Evolutionary conservation across 2,888 invertebrate genomes (phyloP).

Genomic region (Cremastobaeus sp.): DNA sequence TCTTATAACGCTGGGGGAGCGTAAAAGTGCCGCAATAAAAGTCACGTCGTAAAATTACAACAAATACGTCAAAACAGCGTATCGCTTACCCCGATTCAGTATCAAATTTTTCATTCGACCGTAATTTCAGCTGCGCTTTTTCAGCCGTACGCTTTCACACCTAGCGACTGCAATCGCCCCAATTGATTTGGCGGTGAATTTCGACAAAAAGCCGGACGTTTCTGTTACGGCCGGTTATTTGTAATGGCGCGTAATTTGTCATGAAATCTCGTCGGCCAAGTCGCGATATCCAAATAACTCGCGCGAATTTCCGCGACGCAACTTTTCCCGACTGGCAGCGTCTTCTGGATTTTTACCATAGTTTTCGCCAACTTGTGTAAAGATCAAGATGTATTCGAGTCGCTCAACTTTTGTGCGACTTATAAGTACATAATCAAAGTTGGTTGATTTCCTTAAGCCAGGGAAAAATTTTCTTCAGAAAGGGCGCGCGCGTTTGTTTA

Average conservation of each 20-base stretch:
- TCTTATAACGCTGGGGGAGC: constrained; percentile 21
- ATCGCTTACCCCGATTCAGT: constrained; percentile 9
- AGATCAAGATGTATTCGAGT: constrained; percentile 42
- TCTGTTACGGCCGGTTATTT: neutral
- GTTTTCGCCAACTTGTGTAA: constrained; percentile 29
- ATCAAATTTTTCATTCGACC: constrained; percentile 17
- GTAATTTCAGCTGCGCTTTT: constrained; percentile 9
- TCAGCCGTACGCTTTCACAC: constrained; percentile 4
- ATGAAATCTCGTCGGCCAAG: no score
- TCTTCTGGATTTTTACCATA: constrained; percentile 35
- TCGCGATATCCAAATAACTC: no score
- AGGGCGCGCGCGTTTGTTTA: no score
- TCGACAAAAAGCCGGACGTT: neutral
- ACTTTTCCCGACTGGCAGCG: constrained; percentile 26
- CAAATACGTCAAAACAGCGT: constrained; percentile 17
- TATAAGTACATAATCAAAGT: constrained; percentile 49
- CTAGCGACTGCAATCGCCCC: constrained; percentile 9
- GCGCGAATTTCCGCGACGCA: constrained; percentile 23
- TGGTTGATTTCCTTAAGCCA: constrained; percentile 34
- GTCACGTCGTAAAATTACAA: constrained; percentile 35
- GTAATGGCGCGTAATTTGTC: neutral
- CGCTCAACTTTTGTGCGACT: constrained; percentile 35
- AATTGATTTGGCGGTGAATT: constrained; percentile 5
- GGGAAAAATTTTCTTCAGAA: constrained; percentile 16
- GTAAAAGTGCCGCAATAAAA: constrained; percentile 26